Evolutionary conservation across 2,797 vertebrate species (phyloP).

Genomic region (Gallinago solitaria): DNA sequence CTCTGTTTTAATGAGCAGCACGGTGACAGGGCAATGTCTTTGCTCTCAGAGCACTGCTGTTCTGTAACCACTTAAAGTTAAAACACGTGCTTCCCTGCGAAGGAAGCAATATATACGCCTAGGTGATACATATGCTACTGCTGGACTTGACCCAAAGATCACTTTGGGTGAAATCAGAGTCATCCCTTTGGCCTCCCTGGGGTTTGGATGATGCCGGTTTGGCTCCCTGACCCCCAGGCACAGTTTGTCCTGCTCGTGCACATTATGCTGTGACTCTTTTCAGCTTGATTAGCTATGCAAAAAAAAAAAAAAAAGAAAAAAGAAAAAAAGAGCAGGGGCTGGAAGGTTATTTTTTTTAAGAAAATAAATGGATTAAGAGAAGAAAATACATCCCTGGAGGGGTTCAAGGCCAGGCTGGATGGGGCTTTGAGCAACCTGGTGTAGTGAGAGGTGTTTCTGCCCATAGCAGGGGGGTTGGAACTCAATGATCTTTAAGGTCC

Average conservation of each 20-base stretch:
- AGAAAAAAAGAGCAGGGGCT: not conserved
- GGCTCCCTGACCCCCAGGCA: not conserved
- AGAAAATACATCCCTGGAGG: no score
- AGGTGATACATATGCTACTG: not conserved
- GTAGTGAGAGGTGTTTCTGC: no score
- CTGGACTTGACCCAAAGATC: not conserved
- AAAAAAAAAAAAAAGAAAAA: not conserved
- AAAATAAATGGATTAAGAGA: not conserved
- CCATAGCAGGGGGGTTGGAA: no score
- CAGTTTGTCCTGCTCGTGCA: conserved; percentile 1
- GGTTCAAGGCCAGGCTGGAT: no score
- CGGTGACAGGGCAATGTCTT: not conserved
- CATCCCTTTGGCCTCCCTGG: not conserved
- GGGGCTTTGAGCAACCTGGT: no score
- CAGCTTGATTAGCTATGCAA: not conserved
- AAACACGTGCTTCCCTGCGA: not conserved
- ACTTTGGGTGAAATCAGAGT: conserved; percentile 10
- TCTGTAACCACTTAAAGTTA: not conserved
- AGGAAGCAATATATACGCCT: not conserved
- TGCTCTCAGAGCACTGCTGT: not conserved
- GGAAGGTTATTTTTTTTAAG: not conserved
- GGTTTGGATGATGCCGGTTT: not conserved
- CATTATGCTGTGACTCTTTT: not conserved
- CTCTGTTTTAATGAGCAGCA: not conserved
- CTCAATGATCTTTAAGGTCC: no score